Percentiles rank a stretch among this genome's conserved stretches.
Conservation (phyloP, 2,888 invertebrate species). For the Hemithea aestivaria region DNA sequence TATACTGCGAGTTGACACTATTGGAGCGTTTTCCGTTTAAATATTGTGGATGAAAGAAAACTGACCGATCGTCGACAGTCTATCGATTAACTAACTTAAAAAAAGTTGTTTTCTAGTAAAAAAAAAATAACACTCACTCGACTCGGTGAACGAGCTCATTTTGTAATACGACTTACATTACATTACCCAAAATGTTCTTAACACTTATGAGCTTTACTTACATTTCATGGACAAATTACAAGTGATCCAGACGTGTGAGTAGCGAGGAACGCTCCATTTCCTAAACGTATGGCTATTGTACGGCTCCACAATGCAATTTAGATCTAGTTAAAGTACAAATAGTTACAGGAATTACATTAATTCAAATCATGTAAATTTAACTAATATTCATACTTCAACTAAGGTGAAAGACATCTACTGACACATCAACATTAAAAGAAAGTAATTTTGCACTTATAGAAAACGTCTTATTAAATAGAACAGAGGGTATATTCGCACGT, state of each 20-base stretch:
- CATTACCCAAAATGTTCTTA: constrained; percentile 74
- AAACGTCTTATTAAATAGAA: constrained; percentile 68
- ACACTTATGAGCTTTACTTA: constrained; percentile 72
- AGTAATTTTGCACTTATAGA: constrained; percentile 67
- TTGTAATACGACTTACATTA: constrained; percentile 72
- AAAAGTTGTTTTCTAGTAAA: constrained; percentile 60
- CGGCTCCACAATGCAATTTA: constrained; percentile 75
- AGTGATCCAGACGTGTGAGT: constrained; percentile 62
- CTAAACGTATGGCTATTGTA: constrained; percentile 75
- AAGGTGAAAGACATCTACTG: constrained; percentile 67
- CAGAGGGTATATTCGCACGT: constrained; percentile 67
- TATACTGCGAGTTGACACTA: constrained; percentile 71
- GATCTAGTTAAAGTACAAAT: constrained; percentile 78
- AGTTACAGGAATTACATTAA: constrained; percentile 72
- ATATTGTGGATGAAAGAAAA: constrained; percentile 80
- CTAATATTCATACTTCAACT: constrained; percentile 71
- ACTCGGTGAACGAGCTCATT: constrained; percentile 73
- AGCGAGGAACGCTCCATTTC: constrained; percentile 73
- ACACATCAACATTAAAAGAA: constrained; percentile 69
- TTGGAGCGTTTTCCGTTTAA: constrained; percentile 68
- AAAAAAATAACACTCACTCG: constrained; percentile 71
- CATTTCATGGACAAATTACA: constrained; percentile 68
- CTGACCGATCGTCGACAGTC: constrained; percentile 72
- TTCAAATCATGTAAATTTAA: constrained; percentile 74
- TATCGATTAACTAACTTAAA: constrained; percentile 75